Evolutionary conservation across 2,797 vertebrate genomes (phyloP).

Genomic region (Halcyon smyrnensis): DNA sequence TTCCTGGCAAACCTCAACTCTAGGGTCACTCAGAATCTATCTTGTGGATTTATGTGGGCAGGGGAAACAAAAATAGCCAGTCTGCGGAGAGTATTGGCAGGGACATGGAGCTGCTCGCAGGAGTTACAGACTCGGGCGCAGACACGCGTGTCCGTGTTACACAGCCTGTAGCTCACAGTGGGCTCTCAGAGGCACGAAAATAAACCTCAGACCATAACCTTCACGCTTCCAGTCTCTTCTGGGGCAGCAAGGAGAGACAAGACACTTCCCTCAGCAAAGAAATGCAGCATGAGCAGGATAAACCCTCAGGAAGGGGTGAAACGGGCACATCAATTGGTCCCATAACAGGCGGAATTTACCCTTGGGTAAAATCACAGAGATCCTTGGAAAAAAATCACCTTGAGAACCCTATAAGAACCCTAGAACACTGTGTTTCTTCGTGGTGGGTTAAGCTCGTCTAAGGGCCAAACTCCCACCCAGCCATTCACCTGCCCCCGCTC

Average conservation of each 20-base stretch:
- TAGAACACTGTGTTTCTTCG: not conserved
- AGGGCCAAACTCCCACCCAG: not conserved
- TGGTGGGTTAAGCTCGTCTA: not conserved
- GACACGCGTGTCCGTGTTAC: not conserved
- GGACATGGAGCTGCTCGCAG: not conserved
- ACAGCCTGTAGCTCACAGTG: not conserved
- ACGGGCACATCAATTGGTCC: no score
- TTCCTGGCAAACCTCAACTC: not conserved
- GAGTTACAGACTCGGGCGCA: not conserved
- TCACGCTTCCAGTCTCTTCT: not conserved
- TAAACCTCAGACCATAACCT: not conserved
- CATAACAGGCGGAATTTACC: not conserved
- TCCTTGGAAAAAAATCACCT: not conserved
- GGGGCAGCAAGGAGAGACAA: not conserved
- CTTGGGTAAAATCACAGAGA: not conserved
- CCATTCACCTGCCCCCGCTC: not conserved
- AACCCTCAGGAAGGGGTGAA: not conserved
- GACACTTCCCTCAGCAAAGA: not conserved
- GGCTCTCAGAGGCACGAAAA: not conserved
- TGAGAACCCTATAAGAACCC: not conserved
- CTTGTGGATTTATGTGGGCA: not conserved
- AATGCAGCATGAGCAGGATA: not conserved
- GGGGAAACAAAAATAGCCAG: not conserved
- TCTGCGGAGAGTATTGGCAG: not conserved
- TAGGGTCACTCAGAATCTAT: not conserved